phyloP scores from a whole-genome alignment of 2,113 vertebrate genomes.

The Dermatemys mawii region DNA sequence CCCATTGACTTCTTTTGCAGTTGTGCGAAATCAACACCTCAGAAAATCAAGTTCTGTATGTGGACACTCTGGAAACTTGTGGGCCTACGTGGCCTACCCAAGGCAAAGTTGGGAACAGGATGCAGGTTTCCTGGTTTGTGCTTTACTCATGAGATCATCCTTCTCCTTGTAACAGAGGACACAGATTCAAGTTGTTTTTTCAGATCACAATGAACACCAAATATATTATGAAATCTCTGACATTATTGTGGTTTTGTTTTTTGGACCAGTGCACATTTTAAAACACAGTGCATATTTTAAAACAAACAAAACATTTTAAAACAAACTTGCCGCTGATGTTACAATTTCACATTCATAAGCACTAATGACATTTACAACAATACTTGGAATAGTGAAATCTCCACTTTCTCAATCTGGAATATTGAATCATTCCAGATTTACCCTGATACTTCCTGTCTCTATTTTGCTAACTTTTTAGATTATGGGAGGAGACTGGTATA shows the following conservation, averaged over 20 bases:
- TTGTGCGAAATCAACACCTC: neutral
- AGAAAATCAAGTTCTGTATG: neutral
- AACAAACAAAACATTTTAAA: too few relatives aligned
- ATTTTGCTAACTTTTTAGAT: neutral
- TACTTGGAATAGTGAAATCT: neutral
- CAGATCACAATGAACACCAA: neutral
- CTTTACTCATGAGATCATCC: neutral
- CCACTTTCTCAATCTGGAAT: neutral
- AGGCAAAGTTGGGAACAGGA: neutral
- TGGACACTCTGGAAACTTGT: neutral
- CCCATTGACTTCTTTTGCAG: neutral
- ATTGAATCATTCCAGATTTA: neutral
- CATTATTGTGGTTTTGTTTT: too few relatives aligned
- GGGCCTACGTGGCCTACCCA: neutral
- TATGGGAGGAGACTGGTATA: neutral
- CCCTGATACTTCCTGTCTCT: neutral
- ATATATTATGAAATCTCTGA: neutral
- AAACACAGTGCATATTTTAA: too few relatives aligned
- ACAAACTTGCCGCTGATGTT: neutral
- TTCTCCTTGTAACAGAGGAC: neutral
- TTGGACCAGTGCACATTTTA: too few relatives aligned
- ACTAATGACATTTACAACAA: neutral
- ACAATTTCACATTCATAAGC: neutral
- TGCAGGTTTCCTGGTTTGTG: neutral
- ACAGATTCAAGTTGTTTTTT: neutral